Evolutionary conservation across 2,113 vertebrate species (phyloP), one percentile per base, ranked within the genome.

Genomic region (Otis tarda): DNA sequence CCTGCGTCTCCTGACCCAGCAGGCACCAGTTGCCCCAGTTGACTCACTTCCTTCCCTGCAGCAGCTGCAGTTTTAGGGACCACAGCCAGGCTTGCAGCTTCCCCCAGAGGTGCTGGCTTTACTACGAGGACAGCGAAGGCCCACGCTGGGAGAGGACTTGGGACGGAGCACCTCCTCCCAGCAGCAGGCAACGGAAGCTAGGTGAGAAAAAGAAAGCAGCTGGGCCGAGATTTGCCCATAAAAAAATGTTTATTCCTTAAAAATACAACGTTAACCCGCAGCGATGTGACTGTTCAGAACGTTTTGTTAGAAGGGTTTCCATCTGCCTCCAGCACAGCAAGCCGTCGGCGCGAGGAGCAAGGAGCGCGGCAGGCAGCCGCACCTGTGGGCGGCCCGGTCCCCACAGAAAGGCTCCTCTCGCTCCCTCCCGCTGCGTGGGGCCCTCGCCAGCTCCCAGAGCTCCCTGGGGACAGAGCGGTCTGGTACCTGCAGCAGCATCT

Each of bases 211-310:
- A 67, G 30, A 67, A 83, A 92, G 52, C 52, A 92, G 33, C 83
- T 64, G 21, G 23, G 50, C 83, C 89, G 77, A 85, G 83, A 78
- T 21, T 39, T 75, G 90, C 77, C 78, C 95, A 92, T 97, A 89
- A 93, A 97, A 95, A 97, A 94, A 43, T 7, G 70, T 97, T 97
- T 97, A 97, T 97, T 97, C 96, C 96, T 95, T 81, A 97, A 98
- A 98, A 98, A 98, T 96, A 97, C 95, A 98, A 95, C 5, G 21
- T 95, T 93, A 64, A 89, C 85, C 91, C 92, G 87, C 90, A 87
- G 90, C 35, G 69, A 95, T 89, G 75, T 85, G 88, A 28, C 83
- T 33, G 65, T 70, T 71, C 91, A 83, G 91, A 85, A 79, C 23
- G 39, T 79, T 79, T 80, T 87, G 33, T 27, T 2, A 73, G 96